Percentiles rank a stretch among this genome's conserved stretches.
phyloP scores from a whole-genome alignment of 2,113 vertebrate genomes.

The Hypanus sabinus region DNA sequence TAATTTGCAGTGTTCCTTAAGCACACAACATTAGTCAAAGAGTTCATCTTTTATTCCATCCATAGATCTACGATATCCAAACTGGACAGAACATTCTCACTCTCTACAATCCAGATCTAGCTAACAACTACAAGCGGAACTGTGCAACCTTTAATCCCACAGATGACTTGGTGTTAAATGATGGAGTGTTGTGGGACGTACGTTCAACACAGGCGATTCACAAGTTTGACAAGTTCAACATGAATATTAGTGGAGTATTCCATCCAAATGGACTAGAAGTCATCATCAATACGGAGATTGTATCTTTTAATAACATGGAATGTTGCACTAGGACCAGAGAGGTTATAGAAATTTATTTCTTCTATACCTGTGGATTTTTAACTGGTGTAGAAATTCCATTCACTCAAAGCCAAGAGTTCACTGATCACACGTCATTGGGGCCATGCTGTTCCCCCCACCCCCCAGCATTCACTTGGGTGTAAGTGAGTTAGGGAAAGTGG shows the following conservation, averaged over 20 bases:
- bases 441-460: no score
- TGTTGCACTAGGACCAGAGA: neutral
- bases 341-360: neutral
- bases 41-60: constrained; percentile 46
- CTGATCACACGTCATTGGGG: no score
- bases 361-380: neutral
- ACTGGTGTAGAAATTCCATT: neutral
- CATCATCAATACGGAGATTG: constrained; percentile 96
- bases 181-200: constrained; percentile 95
- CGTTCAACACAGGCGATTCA: constrained; percentile 93
- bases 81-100: constrained; percentile 92
- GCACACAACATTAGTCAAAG: neutral
- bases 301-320: constrained; percentile 66
- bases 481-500: no score
- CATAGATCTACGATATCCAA: constrained; percentile 97
- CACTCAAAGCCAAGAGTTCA: no score
- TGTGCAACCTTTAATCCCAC: constrained; percentile 97
- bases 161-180: constrained; percentile 95
- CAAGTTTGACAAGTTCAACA: constrained; percentile 99
- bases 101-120: constrained; percentile 94
- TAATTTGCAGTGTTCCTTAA: neutral
- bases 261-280: constrained; percentile 93
- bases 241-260: constrained; percentile 98
- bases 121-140: constrained; percentile 99
- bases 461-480: no score